Conservation (phyloP, 2,113 vertebrate genomes). For the Misgurnus mizolepis region DNA sequence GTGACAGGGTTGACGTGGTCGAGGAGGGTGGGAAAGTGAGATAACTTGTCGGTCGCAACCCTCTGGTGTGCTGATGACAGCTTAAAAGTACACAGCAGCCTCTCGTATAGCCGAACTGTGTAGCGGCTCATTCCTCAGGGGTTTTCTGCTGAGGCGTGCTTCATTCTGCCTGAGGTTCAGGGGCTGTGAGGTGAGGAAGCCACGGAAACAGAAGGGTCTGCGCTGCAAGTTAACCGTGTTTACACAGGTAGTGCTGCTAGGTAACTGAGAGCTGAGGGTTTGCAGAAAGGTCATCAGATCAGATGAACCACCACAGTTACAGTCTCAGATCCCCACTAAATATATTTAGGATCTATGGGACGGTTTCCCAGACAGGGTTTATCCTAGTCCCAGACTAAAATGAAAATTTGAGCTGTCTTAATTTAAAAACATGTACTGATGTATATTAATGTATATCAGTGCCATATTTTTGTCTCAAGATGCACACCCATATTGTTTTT, state of each 20-base stretch:
- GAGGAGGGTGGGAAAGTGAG: slow-evolving; percentile 21
- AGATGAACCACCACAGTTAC: not conserved
- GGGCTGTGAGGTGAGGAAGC: slow-evolving; percentile 24
- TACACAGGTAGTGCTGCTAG: slow-evolving; percentile 25
- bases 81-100: not conserved
- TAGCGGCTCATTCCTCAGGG: slow-evolving; percentile 14
- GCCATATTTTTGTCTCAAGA: too few relatives aligned
- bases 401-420: too few relatives aligned
- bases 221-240: slow-evolving; percentile 18
- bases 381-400: too few relatives aligned
- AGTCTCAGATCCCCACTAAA: not conserved
- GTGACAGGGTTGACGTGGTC: not conserved
- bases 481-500: too few relatives aligned
- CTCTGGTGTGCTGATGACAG: slow-evolving; percentile 3
- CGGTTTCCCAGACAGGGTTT: too few relatives aligned
- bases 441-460: too few relatives aligned
- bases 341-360: not conserved
- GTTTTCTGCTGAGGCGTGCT: slow-evolving; percentile 25
- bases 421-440: too few relatives aligned
- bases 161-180: slow-evolving; percentile 17
- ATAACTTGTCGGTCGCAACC: not conserved
- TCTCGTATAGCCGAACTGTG: not conserved
- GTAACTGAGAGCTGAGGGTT: not conserved
- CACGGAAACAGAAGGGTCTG: slow-evolving; percentile 25
- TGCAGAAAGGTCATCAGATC: not conserved